Conservation (phyloP, 2,797 vertebrate genomes). For the Vireo griseus region DNA sequence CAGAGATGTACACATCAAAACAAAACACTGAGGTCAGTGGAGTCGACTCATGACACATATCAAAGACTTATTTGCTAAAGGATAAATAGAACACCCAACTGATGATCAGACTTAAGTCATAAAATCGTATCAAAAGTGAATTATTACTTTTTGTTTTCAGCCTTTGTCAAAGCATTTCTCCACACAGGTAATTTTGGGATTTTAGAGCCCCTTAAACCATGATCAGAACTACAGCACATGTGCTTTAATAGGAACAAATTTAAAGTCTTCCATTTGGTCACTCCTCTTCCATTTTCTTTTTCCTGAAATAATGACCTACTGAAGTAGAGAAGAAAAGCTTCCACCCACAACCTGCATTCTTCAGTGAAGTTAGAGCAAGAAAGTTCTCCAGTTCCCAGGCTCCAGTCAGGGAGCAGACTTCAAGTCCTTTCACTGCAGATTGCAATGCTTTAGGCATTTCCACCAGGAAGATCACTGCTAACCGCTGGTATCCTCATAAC, state of each 20-base stretch:
- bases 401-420: background rate
- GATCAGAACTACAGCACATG: background rate
- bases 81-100: rapidly evolving
- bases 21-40: background rate
- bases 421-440: background rate
- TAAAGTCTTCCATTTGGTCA: background rate
- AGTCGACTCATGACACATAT: background rate
- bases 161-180: background rate
- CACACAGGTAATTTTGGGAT: background rate
- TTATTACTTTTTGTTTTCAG: background rate
- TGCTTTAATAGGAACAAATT: background rate
- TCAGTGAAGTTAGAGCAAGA: background rate
- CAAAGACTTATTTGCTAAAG: background rate
- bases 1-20: background rate
- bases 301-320: background rate
- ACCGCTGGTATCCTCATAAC: background rate
- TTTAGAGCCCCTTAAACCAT: background rate
- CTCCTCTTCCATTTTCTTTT: background rate
- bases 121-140: background rate
- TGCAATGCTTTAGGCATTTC: background rate
- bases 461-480: background rate
- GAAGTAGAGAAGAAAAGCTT: background rate
- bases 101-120: background rate
- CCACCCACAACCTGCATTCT: background rate
- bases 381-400: background rate